phyloP scores from a whole-genome alignment of 2,888 invertebrate species.

The Tuta absoluta region DNA sequence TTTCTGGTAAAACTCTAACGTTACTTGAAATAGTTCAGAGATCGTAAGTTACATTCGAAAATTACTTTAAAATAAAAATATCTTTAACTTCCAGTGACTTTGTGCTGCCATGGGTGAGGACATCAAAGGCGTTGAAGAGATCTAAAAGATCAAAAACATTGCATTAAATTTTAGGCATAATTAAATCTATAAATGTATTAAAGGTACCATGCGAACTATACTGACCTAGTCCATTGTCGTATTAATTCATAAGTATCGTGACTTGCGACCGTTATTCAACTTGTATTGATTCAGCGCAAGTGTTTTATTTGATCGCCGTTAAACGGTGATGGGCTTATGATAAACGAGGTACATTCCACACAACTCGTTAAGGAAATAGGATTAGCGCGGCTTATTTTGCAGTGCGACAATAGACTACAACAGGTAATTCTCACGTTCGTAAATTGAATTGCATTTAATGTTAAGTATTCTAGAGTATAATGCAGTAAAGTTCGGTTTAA shows the following conservation, averaged over 20 bases:
- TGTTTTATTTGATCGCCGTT: not conserved
- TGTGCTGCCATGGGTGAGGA: constrained; percentile 67
- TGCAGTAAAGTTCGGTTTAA: not conserved
- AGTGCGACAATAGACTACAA: not conserved
- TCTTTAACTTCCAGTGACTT: constrained; percentile 57
- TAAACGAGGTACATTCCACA: constrained; percentile 15
- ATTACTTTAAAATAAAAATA: not conserved
- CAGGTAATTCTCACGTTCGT: not conserved
- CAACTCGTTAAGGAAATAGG: not conserved
- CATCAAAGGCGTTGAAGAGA: constrained; percentile 65
- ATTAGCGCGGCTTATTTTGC: not conserved
- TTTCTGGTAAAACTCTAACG: too few species aligned
- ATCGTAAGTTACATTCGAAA: not conserved
- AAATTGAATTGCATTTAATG: not conserved
- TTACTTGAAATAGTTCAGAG: too few species aligned
- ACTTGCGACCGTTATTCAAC: not conserved
- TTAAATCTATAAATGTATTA: not conserved
- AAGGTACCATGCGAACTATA: not conserved
- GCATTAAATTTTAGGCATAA: constrained; percentile 44
- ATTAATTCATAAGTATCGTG: not conserved
- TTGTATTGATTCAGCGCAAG: not conserved
- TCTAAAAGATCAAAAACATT: constrained; percentile 69
- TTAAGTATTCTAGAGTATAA: not conserved
- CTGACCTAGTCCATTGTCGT: constrained; percentile 1
- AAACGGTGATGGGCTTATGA: not conserved